A percentile compares a stretch with the other conserved stretches of the same genome.
Conservation (phyloP, 2,888 invertebrate species). For the Mimachlamys varia region DNA sequence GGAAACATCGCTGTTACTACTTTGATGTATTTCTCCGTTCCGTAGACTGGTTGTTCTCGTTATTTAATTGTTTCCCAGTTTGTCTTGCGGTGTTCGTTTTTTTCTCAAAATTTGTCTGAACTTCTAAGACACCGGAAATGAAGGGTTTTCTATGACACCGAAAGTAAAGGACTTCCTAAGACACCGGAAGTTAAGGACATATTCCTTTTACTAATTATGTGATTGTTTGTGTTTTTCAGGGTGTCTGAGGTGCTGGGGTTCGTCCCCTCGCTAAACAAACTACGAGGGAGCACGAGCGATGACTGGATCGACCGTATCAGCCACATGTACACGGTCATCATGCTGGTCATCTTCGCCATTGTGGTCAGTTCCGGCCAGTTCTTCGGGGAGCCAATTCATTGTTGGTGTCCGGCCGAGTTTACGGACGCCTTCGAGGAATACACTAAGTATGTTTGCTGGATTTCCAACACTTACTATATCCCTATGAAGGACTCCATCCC, state of each 20-base stretch:
- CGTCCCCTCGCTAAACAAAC: conserved; percentile 68
- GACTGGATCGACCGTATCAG: conserved; percentile 75
- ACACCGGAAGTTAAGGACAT: no score
- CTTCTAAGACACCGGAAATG: no score
- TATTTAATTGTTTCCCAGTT: no score
- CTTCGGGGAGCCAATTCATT: conserved; percentile 76
- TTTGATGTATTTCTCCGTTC: no score
- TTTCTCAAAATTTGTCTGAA: no score
- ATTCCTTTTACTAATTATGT: no score
- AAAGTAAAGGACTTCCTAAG: no score
- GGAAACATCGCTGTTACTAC: no score
- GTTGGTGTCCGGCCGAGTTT: conserved; percentile 75
- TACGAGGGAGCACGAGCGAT: conserved; percentile 70
- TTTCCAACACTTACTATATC: conserved; percentile 77
- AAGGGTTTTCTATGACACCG: no score
- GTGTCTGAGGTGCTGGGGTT: conserved; percentile 66
- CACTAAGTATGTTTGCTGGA: conserved; percentile 76
- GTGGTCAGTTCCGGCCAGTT: conserved; percentile 74
- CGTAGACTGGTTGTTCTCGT: no score
- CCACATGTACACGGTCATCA: conserved; percentile 70
- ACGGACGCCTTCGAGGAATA: conserved; percentile 74
- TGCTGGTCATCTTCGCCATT: conserved; percentile 73
- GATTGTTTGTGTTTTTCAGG: conserved; percentile 57
- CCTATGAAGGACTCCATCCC: conserved; percentile 75
- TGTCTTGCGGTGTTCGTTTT: no score